Base-by-base conservation (phyloP, 2,888 invertebrate species). In the Noctua janthe region DNA sequence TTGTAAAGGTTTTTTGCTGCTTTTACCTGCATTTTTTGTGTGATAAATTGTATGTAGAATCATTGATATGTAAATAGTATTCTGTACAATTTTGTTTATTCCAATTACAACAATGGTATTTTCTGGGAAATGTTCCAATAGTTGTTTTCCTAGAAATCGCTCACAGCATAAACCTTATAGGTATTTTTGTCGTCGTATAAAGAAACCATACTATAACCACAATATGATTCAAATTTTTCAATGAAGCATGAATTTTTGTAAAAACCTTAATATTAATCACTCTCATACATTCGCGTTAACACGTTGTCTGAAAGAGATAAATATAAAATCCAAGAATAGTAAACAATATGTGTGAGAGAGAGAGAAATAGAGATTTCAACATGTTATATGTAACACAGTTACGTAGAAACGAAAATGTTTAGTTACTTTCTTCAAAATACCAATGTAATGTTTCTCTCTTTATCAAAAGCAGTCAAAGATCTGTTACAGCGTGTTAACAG, bases 51-150 rank as follows among this genome's bases (percentile, higher is more conserved):
- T 51, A 85, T n/a, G 6, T 51, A 67, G 23, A 47, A 66, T n/a
- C 79, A 71, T 84, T 78, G 20, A 59, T 84, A 81, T 84, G 84
- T 69, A 85, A 80, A 85, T 85, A 13, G n/a, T 47, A 62, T 43
- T 59, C 5, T 13, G 54, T 3, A 17, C 0, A 47, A 23, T 35
- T 43, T 70, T 39, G n/a, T 69, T n/a, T 54, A 51, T 69, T 51
- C 2, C 23, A 13, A 5, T 23, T 47, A 49, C 5, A 15, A 23
- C 3, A 39, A 49, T 20, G 0, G 35, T 66, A 17, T 66, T 49
- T 4, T 66, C 47, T 64, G 20, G 10, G 8, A 71, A 23, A 51
- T 39, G 17, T 62, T 39, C 0, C 13, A 67, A 35, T 35, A 13
- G 7, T 23, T 6, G 8, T 20, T 13, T 80, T 79, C 5, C 8